phyloP scores from a whole-genome alignment of 2,113 vertebrate species.

The Mungos mungo region DNA sequence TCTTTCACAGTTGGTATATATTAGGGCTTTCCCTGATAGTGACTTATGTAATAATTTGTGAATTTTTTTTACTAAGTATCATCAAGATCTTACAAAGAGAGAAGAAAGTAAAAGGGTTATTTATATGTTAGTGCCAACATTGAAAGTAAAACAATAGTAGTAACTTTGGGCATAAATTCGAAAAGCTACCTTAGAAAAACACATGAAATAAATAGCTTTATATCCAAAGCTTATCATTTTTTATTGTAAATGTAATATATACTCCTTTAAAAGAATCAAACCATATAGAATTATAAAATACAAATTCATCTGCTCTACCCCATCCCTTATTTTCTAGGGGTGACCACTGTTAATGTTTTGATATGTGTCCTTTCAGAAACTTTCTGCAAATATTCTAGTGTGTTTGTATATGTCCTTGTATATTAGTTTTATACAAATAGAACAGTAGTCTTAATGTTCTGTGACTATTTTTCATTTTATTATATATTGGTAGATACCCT shows the following conservation, averaged over 20 bases:
- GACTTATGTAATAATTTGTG: conserved; percentile 65
- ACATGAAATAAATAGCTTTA: conserved; percentile 49
- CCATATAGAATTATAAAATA: conserved; percentile 33
- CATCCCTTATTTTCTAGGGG: conserved; percentile 45
- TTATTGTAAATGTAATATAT: conserved; percentile 69
- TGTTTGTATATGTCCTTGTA: neutral
- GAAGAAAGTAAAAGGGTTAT: conserved; percentile 58
- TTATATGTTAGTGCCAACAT: conserved; percentile 66
- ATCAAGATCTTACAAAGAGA: conserved; percentile 66
- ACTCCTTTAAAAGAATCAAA: conserved; percentile 14
- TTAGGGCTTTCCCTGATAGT: conserved; percentile 57
- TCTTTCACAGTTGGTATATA: conserved; percentile 35
- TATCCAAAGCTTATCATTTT: conserved; percentile 48
- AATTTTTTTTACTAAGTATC: conserved; percentile 62
- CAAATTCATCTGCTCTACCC: neutral
- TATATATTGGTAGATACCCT: conserved; percentile 44
- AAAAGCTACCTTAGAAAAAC: conserved; percentile 57
- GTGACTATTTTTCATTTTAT: conserved; percentile 44
- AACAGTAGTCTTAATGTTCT: conserved; percentile 52
- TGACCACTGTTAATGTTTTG: conserved; percentile 43
- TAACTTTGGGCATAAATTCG: conserved; percentile 45
- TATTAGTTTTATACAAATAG: conserved; percentile 52
- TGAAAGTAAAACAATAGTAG: conserved; percentile 67
- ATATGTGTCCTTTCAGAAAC: conserved; percentile 6
- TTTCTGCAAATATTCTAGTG: conserved; percentile 32